These are phyloP conservation scores for Clarias macrocephalus DNA, from an alignment of 2,113 vertebrate species.

Conservation along the genomic window DNA sequence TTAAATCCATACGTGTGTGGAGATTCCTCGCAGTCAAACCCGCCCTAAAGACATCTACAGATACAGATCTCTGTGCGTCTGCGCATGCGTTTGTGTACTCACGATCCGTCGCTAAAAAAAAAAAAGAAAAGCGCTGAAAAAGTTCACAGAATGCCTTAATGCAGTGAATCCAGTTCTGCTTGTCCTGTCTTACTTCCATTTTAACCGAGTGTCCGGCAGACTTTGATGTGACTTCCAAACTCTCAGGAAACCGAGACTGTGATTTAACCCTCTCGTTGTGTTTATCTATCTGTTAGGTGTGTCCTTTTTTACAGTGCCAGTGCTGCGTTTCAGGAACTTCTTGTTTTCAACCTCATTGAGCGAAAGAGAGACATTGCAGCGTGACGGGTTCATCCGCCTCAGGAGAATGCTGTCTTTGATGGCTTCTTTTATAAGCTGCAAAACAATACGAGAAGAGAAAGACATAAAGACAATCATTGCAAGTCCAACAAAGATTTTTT, in stretches of 20 bases:
- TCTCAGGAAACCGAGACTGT: background rate
- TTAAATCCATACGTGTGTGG: background rate
- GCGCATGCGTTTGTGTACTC: background rate
- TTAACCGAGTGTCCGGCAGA: background rate
- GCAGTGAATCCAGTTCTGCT: background rate
- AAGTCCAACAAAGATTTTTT: too few relatives aligned
- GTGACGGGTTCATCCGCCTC: slow-evolving; percentile 81
- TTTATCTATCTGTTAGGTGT: slow-evolving; percentile 29
- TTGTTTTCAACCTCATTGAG: slow-evolving; percentile 85
- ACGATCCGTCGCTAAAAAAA: background rate
- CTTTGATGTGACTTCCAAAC: background rate
- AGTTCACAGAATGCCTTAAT: background rate
- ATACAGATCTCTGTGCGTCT: background rate
- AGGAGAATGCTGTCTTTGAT: slow-evolving; percentile 86
- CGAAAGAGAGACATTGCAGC: slow-evolving; percentile 79
- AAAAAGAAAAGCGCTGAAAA: background rate
- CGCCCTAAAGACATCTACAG: background rate
- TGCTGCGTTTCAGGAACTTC: slow-evolving; percentile 79
- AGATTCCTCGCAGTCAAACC: background rate
- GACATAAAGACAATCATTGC: background rate
- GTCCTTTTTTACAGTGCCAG: slow-evolving; percentile 60
- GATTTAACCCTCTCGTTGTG: background rate
- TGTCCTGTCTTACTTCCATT: background rate
- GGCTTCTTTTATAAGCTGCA: slow-evolving; percentile 87
- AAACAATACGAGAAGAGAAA: background rate